Base-by-base conservation (phyloP, 2,113 vertebrate genomes). In the Sphaerodactylus townsendi region DNA sequence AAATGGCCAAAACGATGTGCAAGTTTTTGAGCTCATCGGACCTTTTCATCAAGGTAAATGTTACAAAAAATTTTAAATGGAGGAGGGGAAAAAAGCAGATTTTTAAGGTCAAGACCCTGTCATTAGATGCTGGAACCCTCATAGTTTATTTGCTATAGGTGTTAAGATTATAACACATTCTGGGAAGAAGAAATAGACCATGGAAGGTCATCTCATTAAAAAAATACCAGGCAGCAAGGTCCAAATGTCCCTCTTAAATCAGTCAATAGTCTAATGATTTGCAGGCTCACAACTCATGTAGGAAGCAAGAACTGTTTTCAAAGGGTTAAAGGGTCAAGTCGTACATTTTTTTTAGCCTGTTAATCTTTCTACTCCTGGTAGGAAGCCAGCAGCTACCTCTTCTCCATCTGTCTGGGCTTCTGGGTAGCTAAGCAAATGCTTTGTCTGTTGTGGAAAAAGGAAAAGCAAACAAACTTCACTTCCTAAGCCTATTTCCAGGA, bases 271-370 rank as follows among this genome's bases (percentile, higher is more conserved):
- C 28, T 73, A 85, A 72, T 80, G 4, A 19, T 77, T 0, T 80
- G 37, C 56, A 69, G 74, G 78, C n/a, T 23, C 33, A 50, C 85
- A 79, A 33, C 56, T 88, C 78, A 79, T 70, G n/a, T 56, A 56
- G 53, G 21, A 21, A 56, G 4, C 84, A 75, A 66, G 66, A 84
- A 30, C n/a, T 17, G n/a, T 19, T 69, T 39, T 69, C 65, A 69
- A 37, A 91, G 81, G n/a, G 68, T 62, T 59, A 64, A 87, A 88
- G 35, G 68, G 2, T 69, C 5, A 17, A 15, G 48, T 4, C 73
- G 73, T 84, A 83, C 50, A 59, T 80, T 83, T 93, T 83, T 93
- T 87, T 68, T 84, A 87, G 59, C 84, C 86, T 77, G 88, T 74
- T 78, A 80, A 53, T 10, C 44, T 83, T 86, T 11, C 1, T 68